Conservation (phyloP, 2,113 vertebrate species). For the Platysternon megacephalum region DNA sequence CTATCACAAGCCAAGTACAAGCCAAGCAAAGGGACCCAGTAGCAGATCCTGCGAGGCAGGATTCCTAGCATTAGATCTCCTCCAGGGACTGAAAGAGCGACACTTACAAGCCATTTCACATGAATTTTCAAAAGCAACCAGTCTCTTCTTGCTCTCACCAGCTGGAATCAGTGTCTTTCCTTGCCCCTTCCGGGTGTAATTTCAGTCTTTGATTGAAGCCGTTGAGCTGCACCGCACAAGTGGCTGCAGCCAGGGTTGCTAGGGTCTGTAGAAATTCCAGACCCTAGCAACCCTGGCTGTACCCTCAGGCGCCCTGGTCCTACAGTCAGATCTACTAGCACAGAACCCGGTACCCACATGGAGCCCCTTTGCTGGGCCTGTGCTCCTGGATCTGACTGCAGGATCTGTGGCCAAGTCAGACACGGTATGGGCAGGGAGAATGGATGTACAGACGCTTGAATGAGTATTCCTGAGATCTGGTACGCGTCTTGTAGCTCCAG, state of each 20-base stretch:
- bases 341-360: not conserved
- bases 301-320: no score
- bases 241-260: not conserved
- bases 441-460: not conserved
- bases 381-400: not conserved
- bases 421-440: not conserved
- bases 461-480: not conserved
- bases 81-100: not conserved
- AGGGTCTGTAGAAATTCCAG: no score
- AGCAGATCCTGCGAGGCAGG: not conserved
- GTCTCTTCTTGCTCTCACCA: not conserved
- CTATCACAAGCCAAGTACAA: not conserved
- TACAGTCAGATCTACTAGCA: not conserved
- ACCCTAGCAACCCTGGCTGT: no score
- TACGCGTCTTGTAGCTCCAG: not conserved
- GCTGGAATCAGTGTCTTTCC: not conserved
- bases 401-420: slow-evolving; percentile 3
- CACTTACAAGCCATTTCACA: not conserved
- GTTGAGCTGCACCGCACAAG: fast-evolving
- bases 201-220: not conserved
- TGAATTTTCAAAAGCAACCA: not conserved
- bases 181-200: not conserved
- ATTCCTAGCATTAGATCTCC: not conserved
- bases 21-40: not conserved
- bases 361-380: not conserved